Base-by-base conservation (phyloP, 2,888 invertebrate species). In the Hypomecis atomaria region DNA sequence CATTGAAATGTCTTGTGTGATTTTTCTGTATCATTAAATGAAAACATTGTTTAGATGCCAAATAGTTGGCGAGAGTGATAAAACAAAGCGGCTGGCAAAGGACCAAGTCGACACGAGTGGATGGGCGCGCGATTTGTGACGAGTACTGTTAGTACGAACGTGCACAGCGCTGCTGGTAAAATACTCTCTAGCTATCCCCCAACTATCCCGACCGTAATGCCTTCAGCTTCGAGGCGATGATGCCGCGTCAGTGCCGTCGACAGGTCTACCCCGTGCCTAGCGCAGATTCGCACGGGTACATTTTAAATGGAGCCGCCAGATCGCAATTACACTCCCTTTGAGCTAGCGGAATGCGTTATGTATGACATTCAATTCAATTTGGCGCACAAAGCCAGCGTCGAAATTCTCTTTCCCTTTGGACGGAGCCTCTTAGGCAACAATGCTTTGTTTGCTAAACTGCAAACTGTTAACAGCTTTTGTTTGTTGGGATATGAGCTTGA, bases 281-380 rank as follows among this genome's bases (percentile, higher is more conserved):
- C 78, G 78, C 83, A 85, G 85, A 90, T 90, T 89, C 88, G 86
- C 87, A 86, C 84, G 84, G 84, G 87, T 87, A 88, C 90, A 84
- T 88, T 90, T 90, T 86, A 90, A 91, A 91, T 89, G 86, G 86
- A 88, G 87, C 89, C 81, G 87, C 80, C 88, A 83, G 85, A 86
- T 90, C 83, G 86, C 88, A 90, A 90, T 90, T 90, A 91, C 88
- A 87, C 85, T 90, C 85, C 88, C 90, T 92, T 91, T 92, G 90
- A 89, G 86, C 84, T 83, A 76, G 80, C 82, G 83, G 86, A 87
- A 90, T 89, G 88, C 86, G 86, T 86, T 84, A 86, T 85, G 87
- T 87, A 89, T 87, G 90, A 88, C 90, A 87, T 89, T 86, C 88
- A 87, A 90, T 91, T 90, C 85, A 90, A 90, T 91, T 90, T 88